phyloP scores from a whole-genome alignment of 2,888 invertebrate species.

The Acleris laterana region DNA sequence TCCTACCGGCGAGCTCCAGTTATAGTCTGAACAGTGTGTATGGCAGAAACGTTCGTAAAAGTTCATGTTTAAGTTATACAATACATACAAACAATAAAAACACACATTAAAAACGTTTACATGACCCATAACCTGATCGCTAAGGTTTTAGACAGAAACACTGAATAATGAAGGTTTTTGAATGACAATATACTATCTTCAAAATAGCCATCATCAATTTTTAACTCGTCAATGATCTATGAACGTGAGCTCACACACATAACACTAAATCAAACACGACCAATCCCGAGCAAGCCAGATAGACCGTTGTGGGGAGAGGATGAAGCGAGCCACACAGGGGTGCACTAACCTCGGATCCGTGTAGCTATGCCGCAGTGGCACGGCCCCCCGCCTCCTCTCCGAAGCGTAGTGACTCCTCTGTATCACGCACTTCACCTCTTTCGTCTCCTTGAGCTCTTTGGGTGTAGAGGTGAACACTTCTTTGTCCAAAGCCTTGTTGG shows the following conservation, averaged over 20 bases:
- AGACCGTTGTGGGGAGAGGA: constrained; percentile 19
- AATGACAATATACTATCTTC: too few relatives aligned
- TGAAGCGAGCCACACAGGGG: constrained; percentile 43
- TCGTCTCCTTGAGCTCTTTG: constrained; percentile 44
- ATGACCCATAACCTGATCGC: too few relatives aligned
- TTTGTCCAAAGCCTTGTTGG: constrained; percentile 56
- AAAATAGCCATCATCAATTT: too few relatives aligned
- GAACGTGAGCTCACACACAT: neutral
- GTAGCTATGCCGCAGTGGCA: constrained; percentile 67
- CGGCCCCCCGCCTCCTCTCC: constrained; percentile 41
- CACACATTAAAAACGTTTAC: too few relatives aligned
- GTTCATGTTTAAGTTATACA: neutral
- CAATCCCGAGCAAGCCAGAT: constrained; percentile 9
- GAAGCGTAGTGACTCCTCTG: constrained; percentile 40
- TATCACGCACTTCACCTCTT: constrained; percentile 21
- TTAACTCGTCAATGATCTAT: neutral
- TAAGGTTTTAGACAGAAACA: too few relatives aligned
- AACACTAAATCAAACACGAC: neutral
- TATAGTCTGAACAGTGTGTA: too few relatives aligned
- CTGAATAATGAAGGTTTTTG: too few relatives aligned
- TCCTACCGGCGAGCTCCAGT: neutral
- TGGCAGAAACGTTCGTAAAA: neutral
- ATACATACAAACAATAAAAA: too few relatives aligned
- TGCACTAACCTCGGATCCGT: constrained; percentile 67
- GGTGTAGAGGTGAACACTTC: constrained; percentile 64